These are phyloP conservation scores for Accipiter virgatus DNA, from an alignment of 2,113 vertebrate genomes.

Conservation along the genomic window DNA sequence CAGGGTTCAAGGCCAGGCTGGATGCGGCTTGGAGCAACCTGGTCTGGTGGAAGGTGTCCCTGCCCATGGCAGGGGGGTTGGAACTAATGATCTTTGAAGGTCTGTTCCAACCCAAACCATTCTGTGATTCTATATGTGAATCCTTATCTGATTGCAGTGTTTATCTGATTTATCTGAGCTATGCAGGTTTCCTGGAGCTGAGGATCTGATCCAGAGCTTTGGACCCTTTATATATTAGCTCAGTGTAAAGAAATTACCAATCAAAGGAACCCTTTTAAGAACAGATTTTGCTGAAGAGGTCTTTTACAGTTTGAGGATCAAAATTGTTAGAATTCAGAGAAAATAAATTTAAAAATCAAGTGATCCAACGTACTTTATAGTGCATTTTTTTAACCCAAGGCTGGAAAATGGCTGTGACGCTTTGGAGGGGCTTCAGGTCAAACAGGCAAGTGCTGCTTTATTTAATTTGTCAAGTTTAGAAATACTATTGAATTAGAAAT, in stretches of 20 bases:
- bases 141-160: not conserved
- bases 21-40: fast-evolving
- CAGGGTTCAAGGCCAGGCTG: fast-evolving
- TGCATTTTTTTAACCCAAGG: not conserved
- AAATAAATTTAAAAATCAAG: not conserved
- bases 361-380: not conserved
- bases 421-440: not conserved
- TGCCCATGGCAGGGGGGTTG: not conserved
- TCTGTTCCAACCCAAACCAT: not conserved
- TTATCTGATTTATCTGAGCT: not conserved
- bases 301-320: not conserved
- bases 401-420: fast-evolving
- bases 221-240: not conserved
- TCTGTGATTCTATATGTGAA: not conserved
- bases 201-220: not conserved
- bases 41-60: not conserved
- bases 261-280: not conserved
- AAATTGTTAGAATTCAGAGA: not conserved
- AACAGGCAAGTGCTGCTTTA: not conserved
- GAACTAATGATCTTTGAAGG: fast-evolving
- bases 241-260: not conserved
- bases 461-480: not conserved
- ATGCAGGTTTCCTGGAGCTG: not conserved
- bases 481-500: not conserved
- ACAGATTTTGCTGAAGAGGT: not conserved